Evolutionary conservation across 2,797 vertebrate genomes (phyloP).

Genomic region (Mionectes olivaceus): DNA sequence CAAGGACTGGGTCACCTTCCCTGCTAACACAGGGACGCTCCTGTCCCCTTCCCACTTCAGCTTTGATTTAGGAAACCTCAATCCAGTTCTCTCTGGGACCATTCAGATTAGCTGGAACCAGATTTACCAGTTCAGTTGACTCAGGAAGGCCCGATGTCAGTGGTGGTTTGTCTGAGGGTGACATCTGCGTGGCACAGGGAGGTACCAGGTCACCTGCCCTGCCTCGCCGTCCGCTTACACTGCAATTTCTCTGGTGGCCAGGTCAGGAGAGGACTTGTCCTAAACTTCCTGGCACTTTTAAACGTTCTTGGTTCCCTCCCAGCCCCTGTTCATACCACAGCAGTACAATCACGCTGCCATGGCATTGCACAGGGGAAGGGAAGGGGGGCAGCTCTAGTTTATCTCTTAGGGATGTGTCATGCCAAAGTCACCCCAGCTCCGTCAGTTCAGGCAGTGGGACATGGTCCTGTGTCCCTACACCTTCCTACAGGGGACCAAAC

Average conservation of each 20-base stretch:
- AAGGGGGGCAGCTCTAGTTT: not conserved
- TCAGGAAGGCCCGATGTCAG: not conserved
- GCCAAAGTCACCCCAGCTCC: not conserved
- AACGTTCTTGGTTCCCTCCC: not conserved
- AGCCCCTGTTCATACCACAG: not conserved
- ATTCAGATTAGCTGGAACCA: not conserved
- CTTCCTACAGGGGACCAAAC: not conserved
- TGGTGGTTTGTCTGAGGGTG: not conserved
- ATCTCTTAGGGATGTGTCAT: accelerated
- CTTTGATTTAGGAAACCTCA: not conserved
- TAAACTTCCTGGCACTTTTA: not conserved
- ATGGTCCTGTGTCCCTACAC: not conserved
- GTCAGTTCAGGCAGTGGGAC: not conserved
- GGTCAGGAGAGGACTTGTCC: not conserved
- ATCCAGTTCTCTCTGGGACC: not conserved
- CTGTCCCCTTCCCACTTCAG: not conserved
- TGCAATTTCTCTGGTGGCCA: not conserved
- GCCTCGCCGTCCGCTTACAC: not conserved
- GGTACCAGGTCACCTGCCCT: not conserved
- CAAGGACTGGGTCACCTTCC: not conserved
- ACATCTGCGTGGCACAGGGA: not conserved
- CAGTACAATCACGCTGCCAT: not conserved
- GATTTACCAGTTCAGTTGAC: not conserved
- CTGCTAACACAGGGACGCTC: not conserved
- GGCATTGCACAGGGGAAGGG: no score